Conservation (phyloP, 30 jellyfish, hydroid and myxozoan genomes). For the Aurelia sp. region DNA sequence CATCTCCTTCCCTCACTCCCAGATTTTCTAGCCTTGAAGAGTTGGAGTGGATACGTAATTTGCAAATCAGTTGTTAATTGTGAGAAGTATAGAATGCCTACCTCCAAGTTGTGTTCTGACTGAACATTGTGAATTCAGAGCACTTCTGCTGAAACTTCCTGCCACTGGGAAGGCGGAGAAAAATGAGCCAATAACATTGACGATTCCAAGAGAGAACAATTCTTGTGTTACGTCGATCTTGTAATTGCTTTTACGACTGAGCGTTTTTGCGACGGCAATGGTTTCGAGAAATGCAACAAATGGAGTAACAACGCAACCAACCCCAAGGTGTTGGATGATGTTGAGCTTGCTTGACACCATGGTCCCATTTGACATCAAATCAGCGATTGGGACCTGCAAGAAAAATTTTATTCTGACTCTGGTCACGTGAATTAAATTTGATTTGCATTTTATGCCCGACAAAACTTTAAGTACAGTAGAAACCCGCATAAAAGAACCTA, state of each 20-base stretch:
- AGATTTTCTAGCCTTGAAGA: too few species aligned
- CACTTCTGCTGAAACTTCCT: conserved; percentile 78
- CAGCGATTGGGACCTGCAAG: conserved; percentile 48
- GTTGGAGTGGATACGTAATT: too few species aligned
- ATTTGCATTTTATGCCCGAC: too few species aligned
- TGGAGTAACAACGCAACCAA: conserved; percentile 72
- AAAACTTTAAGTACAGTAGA: too few species aligned
- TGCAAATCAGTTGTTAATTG: too few species aligned
- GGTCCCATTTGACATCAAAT: conserved; percentile 36
- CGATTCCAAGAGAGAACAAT: conserved; percentile 75
- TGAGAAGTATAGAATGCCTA: background rate
- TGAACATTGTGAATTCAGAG: conserved; percentile 79
- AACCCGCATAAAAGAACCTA: too few species aligned
- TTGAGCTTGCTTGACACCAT: conserved; percentile 6
- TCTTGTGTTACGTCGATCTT: conserved; percentile 79
- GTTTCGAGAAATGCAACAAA: conserved; percentile 76
- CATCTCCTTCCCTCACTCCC: too few species aligned
- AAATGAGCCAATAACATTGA: conserved; percentile 71
- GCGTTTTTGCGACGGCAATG: conserved; percentile 80
- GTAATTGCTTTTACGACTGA: conserved; percentile 60
- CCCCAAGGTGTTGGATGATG: conserved; percentile 36
- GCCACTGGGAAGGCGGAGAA: conserved; percentile 85
- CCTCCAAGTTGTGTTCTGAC: conserved; percentile 78
- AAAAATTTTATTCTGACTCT: background rate
- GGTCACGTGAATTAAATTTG: too few species aligned